Evolutionary conservation across 2,888 invertebrate genomes (phyloP), one percentile per base, ranked within the genome.

Genomic region (Embidobia sp.): DNA sequence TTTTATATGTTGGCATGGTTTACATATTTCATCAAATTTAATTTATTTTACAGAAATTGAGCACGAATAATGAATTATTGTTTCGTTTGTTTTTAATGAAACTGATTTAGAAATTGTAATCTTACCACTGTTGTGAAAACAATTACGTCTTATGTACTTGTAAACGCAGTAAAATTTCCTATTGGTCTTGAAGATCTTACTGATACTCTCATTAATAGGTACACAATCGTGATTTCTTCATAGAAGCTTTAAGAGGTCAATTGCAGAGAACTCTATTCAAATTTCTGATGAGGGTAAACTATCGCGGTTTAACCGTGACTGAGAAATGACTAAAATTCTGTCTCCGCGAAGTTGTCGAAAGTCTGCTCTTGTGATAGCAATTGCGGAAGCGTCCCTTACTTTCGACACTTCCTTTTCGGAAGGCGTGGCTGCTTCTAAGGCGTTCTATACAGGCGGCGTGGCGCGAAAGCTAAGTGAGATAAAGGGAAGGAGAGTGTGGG

Each of bases 381-480:
- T 77, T 72, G 77, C 61, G 66, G 66, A 72, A 66, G 72, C 72
- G 66, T 77, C 61, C 76, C 72, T 77, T 77, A 77, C 70, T 77
- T 77, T 77, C 77, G 61, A 77, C 77, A 77, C 72, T 77, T 77
- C 77, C 77, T 77, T 72, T 67, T 72, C 66, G 66, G 70, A 77
- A 76, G 77, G 77, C 77, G 77, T 77, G 77, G 77, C 77, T 72
- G 77, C 66, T 48, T 70, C 70, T 44, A 53, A 69, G 75, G 49
- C 37, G 63, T 63, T 69, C 69, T 63, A 63, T 75, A 69, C 55
- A 67, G 66, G 15, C 59, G 40, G 69, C 51, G 53, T 57, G 63
- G 78, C 37, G 59, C 55, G 59, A 75, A 72, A 79, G 73, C 78
- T 81, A 80, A 80, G 80, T 80, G 82, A 78, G 78, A 82, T 79